phyloP scores from a whole-genome alignment of 2,888 invertebrate species.

The Melanargia galathea region DNA sequence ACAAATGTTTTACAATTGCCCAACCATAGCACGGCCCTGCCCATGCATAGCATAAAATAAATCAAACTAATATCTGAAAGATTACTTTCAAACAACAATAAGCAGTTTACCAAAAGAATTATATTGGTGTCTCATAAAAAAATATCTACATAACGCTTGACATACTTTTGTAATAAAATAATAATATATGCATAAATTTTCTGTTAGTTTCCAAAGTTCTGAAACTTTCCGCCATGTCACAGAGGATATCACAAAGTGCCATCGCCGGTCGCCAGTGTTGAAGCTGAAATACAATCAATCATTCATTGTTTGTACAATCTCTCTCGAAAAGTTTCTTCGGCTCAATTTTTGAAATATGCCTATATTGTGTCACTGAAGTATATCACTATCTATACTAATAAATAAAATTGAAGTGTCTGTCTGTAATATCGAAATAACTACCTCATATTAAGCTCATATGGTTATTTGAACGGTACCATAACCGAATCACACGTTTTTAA shows the following conservation, averaged over 20 bases:
- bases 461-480: no score
- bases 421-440: no score
- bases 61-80: no score
- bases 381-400: no score
- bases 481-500: no score
- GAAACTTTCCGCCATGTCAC: conserved; percentile 35
- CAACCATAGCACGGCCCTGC: no score
- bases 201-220: conserved; percentile 32
- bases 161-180: conserved; percentile 30
- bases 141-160: conserved; percentile 26
- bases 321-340: conserved; percentile 19
- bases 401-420: no score
- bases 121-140: conserved; percentile 30
- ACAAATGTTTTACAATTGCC: no score
- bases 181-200: no score
- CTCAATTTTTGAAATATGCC: conserved; percentile 8
- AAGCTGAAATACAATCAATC: conserved; percentile 33
- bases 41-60: no score
- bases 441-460: no score
- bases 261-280: conserved; percentile 28
- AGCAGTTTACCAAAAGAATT: conserved; percentile 19
- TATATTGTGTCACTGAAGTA: no score
- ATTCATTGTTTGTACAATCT: conserved; percentile 33
- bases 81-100: conserved; percentile 14
- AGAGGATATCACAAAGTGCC: conserved; percentile 38